Evolutionary conservation across 2,888 invertebrate species (phyloP).

Genomic region (Athrips mouffetella): DNA sequence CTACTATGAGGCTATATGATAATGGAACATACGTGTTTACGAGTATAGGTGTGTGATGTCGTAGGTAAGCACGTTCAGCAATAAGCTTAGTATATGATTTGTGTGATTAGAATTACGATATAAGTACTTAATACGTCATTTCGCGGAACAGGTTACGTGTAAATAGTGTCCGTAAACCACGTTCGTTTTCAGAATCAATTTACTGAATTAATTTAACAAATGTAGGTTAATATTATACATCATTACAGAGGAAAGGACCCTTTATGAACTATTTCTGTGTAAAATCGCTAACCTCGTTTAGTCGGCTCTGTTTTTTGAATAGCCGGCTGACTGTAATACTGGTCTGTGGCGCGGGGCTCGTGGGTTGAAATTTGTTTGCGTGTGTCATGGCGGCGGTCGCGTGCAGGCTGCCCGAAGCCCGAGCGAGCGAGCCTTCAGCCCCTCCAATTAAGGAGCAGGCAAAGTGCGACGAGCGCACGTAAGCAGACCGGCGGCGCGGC

Average conservation of each 20-base stretch:
- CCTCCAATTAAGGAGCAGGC: conserved; percentile 70
- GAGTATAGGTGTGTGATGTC: no score
- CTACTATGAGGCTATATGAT: no score
- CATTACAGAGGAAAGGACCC: conserved; percentile 39
- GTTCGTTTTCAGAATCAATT: conserved; percentile 1
- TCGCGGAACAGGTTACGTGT: no score
- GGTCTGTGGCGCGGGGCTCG: conserved; percentile 35
- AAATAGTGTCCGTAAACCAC: no score
- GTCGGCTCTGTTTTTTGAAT: conserved; percentile 35
- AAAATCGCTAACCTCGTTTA: conserved; percentile 50
- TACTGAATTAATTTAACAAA: conserved; percentile 6
- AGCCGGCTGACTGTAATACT: conserved; percentile 36
- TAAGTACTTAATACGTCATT: no score
- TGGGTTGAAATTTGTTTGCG: conserved; percentile 57
- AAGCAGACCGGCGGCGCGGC: conserved; percentile 65
- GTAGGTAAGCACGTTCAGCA: no score
- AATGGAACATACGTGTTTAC: no score
- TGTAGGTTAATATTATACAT: conserved; percentile 26
- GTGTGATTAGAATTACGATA: no score
- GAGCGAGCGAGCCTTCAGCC: conserved; percentile 36
- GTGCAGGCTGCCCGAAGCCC: conserved; percentile 30
- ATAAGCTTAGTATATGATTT: no score
- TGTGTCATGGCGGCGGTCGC: conserved; percentile 45
- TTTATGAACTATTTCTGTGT: conserved; percentile 55
- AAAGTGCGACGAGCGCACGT: conserved; percentile 66